phyloP scores from a whole-genome alignment of 2,888 invertebrate species.

The Graphium colonna region DNA sequence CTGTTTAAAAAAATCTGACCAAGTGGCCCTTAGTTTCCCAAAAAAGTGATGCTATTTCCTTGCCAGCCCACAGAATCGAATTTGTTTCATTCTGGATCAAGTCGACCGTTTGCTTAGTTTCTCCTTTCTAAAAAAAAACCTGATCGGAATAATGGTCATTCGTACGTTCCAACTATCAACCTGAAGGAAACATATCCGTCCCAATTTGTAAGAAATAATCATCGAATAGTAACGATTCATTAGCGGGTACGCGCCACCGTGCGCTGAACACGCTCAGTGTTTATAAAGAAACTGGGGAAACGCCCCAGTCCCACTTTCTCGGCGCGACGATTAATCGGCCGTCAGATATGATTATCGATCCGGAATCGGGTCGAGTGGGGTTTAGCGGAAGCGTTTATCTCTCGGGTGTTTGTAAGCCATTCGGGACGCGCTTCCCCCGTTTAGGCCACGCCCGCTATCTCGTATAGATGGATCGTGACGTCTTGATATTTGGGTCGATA shows the following conservation, averaged over 20 bases:
- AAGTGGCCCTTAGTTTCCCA: no score
- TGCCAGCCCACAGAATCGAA: no score
- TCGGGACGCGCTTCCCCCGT: not conserved
- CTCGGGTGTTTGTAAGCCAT: constrained; percentile 3
- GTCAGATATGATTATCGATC: constrained; percentile 22
- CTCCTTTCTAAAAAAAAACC: no score
- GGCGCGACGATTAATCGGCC: constrained; percentile 15
- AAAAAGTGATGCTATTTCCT: no score
- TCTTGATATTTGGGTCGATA: no score
- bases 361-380: constrained; percentile 20
- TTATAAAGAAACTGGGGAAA: constrained; percentile 6
- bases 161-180: not conserved
- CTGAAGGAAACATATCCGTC: not conserved
- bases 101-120: no score
- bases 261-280: not conserved
- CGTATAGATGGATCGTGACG: no score
- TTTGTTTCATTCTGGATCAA: no score
- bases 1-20: no score
- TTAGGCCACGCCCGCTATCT: not conserved
- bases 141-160: no score
- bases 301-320: constrained; percentile 7
- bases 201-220: no score
- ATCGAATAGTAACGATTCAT: not conserved
- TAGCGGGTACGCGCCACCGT: not conserved
- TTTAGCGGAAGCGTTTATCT: constrained; percentile 17